A percentile compares a stretch with the other conserved stretches of the same genome.
phyloP scores from a whole-genome alignment of 1,140 invertebrate species.

The Dinothrombium tinctorium region DNA sequence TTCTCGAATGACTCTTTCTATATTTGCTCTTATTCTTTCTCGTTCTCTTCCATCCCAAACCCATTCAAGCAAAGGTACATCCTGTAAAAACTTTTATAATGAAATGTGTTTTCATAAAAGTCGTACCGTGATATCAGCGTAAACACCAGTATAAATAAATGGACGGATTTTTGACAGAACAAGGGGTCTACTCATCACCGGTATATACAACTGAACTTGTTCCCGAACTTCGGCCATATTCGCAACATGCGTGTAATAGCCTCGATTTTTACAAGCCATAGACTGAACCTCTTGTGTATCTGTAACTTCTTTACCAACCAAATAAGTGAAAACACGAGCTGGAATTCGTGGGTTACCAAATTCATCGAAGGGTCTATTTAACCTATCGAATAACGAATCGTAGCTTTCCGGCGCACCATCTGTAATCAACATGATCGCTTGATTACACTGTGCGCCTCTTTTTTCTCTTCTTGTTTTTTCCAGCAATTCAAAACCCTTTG shows the following conservation, averaged over 20 bases:
- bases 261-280: conserved; percentile 23
- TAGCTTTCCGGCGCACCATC: conserved; percentile 87
- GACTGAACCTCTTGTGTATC: conserved; percentile 42
- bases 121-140: conserved; percentile 60
- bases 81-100: conserved; percentile 27
- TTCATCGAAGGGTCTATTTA: no score
- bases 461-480: conserved; percentile 23
- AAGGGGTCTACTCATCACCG: conserved; percentile 62
- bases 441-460: conserved; percentile 67
- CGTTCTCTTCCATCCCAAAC: conserved; percentile 58
- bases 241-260: conserved; percentile 77
- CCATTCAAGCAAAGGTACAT: conserved; percentile 71
- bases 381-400: conserved; percentile 64
- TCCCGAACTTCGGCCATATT: conserved; percentile 72
- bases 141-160: conserved; percentile 71
- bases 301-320: conserved; percentile 81
- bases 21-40: conserved; percentile 31
- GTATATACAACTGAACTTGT: conserved; percentile 63
- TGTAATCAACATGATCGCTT: conserved; percentile 94
- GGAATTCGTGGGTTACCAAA: conserved; percentile 24
- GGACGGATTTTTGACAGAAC: conserved; percentile 48
- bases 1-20: not conserved
- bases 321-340: conserved; percentile 87
- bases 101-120: not conserved
- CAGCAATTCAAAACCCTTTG: conserved; percentile 64